A percentile compares a stretch with the other conserved stretches of the same genome.
Conservation (phyloP, 2,888 invertebrate species). For the Eretmocerus hayati region DNA sequence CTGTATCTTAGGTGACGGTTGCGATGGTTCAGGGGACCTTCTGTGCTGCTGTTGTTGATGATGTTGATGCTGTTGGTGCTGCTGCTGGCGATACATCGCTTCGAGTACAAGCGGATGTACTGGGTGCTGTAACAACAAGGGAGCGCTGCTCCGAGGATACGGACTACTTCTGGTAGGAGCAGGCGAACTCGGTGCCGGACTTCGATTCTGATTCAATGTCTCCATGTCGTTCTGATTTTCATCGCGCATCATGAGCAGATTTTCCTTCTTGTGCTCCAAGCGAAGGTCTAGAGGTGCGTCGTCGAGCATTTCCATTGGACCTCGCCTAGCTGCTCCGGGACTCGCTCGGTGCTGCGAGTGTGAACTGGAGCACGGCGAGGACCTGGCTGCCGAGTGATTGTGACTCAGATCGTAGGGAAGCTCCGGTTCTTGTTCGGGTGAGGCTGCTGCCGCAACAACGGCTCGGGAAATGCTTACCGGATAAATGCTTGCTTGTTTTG, state of each 20-base stretch:
- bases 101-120: constrained; percentile 67
- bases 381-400: constrained; percentile 32
- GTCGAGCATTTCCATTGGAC: constrained; percentile 39
- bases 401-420: constrained; percentile 65
- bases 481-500: constrained; percentile 69
- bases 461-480: constrained; percentile 53
- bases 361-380: constrained; percentile 27
- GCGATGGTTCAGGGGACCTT: constrained; percentile 26
- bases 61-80: too few species aligned
- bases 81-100: constrained; percentile 59
- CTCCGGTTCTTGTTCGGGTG: constrained; percentile 42
- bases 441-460: constrained; percentile 10
- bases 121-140: constrained; percentile 46
- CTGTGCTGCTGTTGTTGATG: constrained; percentile 4
- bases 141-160: constrained; percentile 43
- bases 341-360: constrained; percentile 48
- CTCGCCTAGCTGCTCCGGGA: constrained; percentile 51
- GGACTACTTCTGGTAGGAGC: constrained; percentile 29
- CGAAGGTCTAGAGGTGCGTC: constrained; percentile 85
- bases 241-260: constrained; percentile 72
- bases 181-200: constrained; percentile 19
- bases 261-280: constrained; percentile 72
- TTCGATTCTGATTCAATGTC: constrained; percentile 39
- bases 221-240: constrained; percentile 78
- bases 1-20: constrained; percentile 53